Conservation (phyloP, 2,797 vertebrate genomes). For the Leucoraja ocellata region DNA sequence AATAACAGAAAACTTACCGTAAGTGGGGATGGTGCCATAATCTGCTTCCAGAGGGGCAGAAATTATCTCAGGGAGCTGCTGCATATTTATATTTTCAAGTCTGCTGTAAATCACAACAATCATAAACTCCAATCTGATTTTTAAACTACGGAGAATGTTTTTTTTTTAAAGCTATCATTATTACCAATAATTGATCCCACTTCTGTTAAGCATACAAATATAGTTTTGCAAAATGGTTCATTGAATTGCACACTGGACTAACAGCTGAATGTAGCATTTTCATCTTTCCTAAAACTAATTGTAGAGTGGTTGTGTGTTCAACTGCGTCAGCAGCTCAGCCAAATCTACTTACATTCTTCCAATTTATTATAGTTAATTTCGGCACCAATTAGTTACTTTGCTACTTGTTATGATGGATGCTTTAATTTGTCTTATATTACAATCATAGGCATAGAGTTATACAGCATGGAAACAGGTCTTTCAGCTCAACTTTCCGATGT, state of each 20-base stretch:
- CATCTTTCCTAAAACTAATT: neutral
- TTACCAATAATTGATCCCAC: neutral
- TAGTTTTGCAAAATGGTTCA: neutral
- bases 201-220: neutral
- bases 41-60: neutral
- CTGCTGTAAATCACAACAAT: neutral
- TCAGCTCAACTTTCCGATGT: too few species aligned
- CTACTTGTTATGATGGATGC: neutral
- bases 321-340: neutral
- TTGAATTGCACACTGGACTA: neutral
- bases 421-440: neutral
- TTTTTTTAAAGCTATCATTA: neutral
- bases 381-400: neutral
- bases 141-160: neutral
- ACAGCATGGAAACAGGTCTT: too few species aligned
- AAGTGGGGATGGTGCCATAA: neutral
- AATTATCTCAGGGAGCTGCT: neutral
- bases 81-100: slow-evolving; percentile 4
- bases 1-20: neutral
- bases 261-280: too few species aligned
- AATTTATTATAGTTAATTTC: neutral
- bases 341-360: neutral
- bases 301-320: neutral
- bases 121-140: neutral
- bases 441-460: too few species aligned